phyloP scores from a whole-genome alignment of 2,888 invertebrate genomes.

The Himalopsyche anomala region DNA sequence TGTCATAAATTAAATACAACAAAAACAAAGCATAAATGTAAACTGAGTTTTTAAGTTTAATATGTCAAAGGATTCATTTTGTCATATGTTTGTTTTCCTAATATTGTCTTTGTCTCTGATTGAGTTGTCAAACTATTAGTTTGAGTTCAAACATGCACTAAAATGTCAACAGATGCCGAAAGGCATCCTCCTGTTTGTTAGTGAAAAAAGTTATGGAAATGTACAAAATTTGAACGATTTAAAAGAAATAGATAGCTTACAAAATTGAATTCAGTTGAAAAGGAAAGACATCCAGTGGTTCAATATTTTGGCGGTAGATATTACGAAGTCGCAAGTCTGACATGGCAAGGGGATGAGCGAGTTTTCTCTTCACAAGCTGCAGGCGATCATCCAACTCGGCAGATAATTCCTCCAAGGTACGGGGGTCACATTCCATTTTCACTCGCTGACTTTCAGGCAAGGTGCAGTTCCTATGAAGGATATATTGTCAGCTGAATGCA shows the following conservation, averaged over 20 bases:
- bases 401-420: conserved; percentile 81
- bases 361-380: conserved; percentile 79
- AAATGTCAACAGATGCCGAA: too few species aligned
- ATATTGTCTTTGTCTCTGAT: too few species aligned
- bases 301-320: conserved; percentile 81
- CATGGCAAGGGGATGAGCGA: conserved; percentile 84
- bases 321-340: conserved; percentile 80
- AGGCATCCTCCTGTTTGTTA: too few species aligned
- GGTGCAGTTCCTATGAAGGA: conserved; percentile 74
- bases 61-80: too few species aligned
- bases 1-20: not conserved
- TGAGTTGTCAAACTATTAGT: too few species aligned
- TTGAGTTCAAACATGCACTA: too few species aligned
- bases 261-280: conserved; percentile 78
- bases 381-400: conserved; percentile 78
- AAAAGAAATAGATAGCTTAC: conserved; percentile 66
- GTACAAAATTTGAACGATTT: too few species aligned
- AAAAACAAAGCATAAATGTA: not conserved
- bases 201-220: too few species aligned
- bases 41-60: too few species aligned
- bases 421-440: conserved; percentile 81
- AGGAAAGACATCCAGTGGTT: conserved; percentile 81
- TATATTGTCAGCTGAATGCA: too few species aligned
- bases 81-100: too few species aligned
- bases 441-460: conserved; percentile 80